Base-by-base conservation (phyloP, 1,140 invertebrate genomes). In the Dinothrombium tinctorium region DNA sequence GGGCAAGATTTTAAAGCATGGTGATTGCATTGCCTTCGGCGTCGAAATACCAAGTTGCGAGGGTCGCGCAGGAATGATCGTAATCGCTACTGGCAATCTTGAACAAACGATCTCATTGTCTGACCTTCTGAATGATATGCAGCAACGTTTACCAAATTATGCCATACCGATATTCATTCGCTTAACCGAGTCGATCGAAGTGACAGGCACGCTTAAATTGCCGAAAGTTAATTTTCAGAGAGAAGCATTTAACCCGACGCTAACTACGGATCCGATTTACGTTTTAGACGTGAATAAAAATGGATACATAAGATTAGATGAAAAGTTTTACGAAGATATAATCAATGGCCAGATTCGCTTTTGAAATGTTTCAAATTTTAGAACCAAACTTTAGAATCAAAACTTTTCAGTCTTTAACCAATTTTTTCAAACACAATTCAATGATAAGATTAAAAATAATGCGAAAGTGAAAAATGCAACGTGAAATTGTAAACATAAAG, bases 131-230 rank as follows among this genome's bases (percentile, higher is more conserved):
- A 28, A 38, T n/a, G 50, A 54, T 20, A 37, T 63, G 14, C 39
- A 50, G 29, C 51, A 49, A 37, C 59, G 70, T n/a, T 59, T 95
- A 38, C 83, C 86, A 1, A 53, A 67, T 0, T 94, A 92, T 56
- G 82, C 87, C 0, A 60, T 78, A 31, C 87, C 89, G 2, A 65
- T 87, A 33, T 90, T 90, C 58, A 58, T 90, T 36, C 62, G 89
- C 48, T 68, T 89, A 9, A 65, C 86, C 40, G 68, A 69, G 20
- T 68, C 71, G 56, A 63, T 90, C 9, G 81, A 89, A 56, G 71
- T 81, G 54, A 95, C 87, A 40, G 79, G 76, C 76, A 94, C 89
- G 4, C 92, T 81, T 55, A 95, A 95, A 58, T 59, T 94, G 49
- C 84, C 84, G 58, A 95, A 94, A 58, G 62, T 76, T 12, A 75